Conservation (phyloP, 2,888 invertebrate species). For the Xestoiulus laeticollis region DNA sequence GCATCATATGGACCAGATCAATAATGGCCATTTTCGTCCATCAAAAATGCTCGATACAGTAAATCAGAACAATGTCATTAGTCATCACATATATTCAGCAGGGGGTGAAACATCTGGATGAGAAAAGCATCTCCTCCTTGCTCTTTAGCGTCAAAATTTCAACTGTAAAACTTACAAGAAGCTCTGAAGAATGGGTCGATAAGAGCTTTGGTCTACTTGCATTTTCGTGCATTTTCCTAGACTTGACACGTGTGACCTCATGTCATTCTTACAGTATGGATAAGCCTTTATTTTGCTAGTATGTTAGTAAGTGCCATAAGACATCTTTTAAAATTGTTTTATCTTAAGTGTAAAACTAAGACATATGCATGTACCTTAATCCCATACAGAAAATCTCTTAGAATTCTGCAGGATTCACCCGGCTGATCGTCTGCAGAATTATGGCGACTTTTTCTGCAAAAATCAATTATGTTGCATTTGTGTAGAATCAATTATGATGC, state of each 20-base stretch:
- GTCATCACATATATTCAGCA: conserved; percentile 8
- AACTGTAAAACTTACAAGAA: background rate
- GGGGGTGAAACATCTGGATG: conserved; percentile 17
- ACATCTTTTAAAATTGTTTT: too few species aligned
- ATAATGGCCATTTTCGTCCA: background rate
- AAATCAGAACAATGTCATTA: conserved; percentile 16
- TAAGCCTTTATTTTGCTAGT: too few species aligned
- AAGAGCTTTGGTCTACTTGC: background rate
- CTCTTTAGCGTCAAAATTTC: background rate
- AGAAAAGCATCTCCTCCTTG: background rate
- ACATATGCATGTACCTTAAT: too few species aligned
- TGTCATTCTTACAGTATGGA: too few species aligned
- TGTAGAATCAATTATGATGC: too few species aligned
- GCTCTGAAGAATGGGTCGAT: background rate
- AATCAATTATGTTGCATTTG: too few species aligned
- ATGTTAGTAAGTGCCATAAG: too few species aligned
- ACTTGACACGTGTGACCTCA: background rate
- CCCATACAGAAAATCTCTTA: too few species aligned
- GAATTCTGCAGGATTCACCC: too few species aligned
- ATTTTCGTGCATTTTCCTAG: background rate
- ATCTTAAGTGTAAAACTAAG: too few species aligned
- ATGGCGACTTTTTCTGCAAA: too few species aligned
- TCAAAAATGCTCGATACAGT: conserved; percentile 4
- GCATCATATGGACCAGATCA: background rate
- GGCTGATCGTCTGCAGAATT: too few species aligned